Base-by-base conservation (phyloP, 2,888 invertebrate species). In the Pseudococcus longispinus region DNA sequence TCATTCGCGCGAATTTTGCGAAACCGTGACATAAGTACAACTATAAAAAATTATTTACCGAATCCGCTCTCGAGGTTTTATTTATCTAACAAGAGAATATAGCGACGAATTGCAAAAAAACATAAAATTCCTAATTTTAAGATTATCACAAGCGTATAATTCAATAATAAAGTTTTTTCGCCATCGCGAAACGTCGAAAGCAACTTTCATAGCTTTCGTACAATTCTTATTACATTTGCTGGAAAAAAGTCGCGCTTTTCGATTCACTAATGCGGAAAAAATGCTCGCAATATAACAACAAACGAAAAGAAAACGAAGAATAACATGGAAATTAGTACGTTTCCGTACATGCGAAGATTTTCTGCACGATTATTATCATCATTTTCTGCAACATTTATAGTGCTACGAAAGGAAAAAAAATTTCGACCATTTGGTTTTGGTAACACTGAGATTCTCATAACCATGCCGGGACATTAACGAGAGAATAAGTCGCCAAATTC, bases 401-500 rank as follows among this genome's bases (percentile, higher is more conserved):
- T n/a, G n/a, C n/a, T n/a, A n/a, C n/a, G n/a, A 37, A 74, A 37
- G 32, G 74, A 74, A 74, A 74, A 37, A 2, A 18, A 13, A 42
- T 80, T 80, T 29, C 23, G 60, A 80, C 42, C 77, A 80, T 42
- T 80, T 80, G 77, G 9, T n/a, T 20, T n/a, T 80, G 77, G 77
- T 80, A 80, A 80, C 77, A 80, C 77, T 80, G 77, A 20, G 42
- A 42, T 80, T 11, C 18, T 80, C 26, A 80, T 80, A 80, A 80
- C 77, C n/a, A 80, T 80, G 18, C 77, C 18, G 42, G 37, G 42
- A 80, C 42, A 80, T 80, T 42, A 80, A 80, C 77, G 32, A 26
- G 77, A 42, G 77, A 42, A 80, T 80, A 42, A 80, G 77, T 80
- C 32, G 77, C 77, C 77, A 42, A 80, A 80, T 80, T 80, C 77